These are phyloP conservation scores for Andricus curvator DNA, from an alignment of 2,888 invertebrate species.

Conservation along the genomic window DNA sequence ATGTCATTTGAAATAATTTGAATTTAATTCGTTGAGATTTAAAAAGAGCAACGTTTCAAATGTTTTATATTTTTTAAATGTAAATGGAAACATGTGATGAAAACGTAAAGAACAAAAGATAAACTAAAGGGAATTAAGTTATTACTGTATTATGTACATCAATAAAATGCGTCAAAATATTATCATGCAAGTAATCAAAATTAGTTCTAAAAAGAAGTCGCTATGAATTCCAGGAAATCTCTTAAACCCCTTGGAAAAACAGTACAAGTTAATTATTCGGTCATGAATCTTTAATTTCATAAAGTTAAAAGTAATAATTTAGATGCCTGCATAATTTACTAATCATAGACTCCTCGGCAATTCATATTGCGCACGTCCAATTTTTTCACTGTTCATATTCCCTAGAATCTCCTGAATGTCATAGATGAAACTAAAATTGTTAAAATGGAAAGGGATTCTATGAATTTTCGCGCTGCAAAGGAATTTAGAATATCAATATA, in stretches of 20 bases:
- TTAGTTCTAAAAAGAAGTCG: too few relatives aligned
- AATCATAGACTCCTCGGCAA: background rate
- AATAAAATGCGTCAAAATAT: too few relatives aligned
- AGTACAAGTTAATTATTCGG: background rate
- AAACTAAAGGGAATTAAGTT: background rate
- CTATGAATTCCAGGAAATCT: too few relatives aligned
- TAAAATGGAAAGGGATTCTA: constrained; percentile 19
- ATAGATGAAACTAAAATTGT: constrained; percentile 7
- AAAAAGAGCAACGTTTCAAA: background rate
- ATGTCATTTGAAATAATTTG: background rate
- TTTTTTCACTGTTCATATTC: constrained; percentile 4
- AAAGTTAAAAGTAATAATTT: constrained; percentile 21
- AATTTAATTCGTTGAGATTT: background rate
- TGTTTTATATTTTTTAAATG: background rate
- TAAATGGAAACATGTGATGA: background rate
- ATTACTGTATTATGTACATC: background rate
- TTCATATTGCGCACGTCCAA: background rate
- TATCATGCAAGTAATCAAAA: too few relatives aligned
- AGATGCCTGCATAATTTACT: background rate
- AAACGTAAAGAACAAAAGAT: background rate
- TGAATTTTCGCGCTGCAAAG: constrained; percentile 31
- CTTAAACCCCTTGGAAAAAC: background rate
- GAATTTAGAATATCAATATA: constrained; percentile 2
- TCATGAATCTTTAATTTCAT: background rate
- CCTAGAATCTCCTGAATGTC: constrained; percentile 34